Percentiles rank a stretch among this genome's conserved stretches.
phyloP scores from a whole-genome alignment of 2,797 vertebrate species.

The Melanotaenia trifasciata region DNA sequence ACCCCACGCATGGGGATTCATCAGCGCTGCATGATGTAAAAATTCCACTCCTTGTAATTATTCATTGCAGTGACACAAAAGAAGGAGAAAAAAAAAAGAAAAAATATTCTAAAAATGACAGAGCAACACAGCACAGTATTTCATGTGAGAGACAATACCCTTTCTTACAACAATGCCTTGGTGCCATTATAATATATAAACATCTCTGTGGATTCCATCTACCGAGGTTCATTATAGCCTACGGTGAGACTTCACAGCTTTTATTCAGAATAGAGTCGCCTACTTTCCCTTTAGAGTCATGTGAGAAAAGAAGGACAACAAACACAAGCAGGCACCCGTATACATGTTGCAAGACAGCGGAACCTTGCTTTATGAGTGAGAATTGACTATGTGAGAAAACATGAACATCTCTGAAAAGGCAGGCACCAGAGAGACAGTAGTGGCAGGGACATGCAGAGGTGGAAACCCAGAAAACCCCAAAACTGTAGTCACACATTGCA shows the following conservation, averaged over 20 bases:
- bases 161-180: slow-evolving; percentile 37
- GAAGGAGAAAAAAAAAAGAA: slow-evolving; percentile 6
- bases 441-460: slow-evolving; percentile 5
- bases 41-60: background rate
- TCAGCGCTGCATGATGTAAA: background rate
- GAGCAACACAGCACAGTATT: background rate
- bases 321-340: slow-evolving; percentile 38
- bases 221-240: slow-evolving; percentile 46
- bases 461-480: background rate
- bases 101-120: slow-evolving; percentile 26
- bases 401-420: slow-evolving; percentile 29
- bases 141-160: slow-evolving; percentile 7
- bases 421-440: slow-evolving; percentile 34
- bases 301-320: slow-evolving; percentile 49
- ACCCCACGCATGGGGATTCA: background rate
- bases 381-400: slow-evolving; percentile 20
- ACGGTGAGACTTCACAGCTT: slow-evolving; percentile 47
- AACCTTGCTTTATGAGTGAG: slow-evolving; percentile 30
- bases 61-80: background rate
- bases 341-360: slow-evolving; percentile 33
- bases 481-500: background rate
- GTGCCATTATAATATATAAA: slow-evolving; percentile 47
- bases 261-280: slow-evolving; percentile 40
- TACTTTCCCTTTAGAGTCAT: slow-evolving; percentile 52
- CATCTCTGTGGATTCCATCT: slow-evolving; percentile 37